These are phyloP conservation scores for Sciaenops ocellatus DNA, from an alignment of 2,797 vertebrate species.

Conservation along the genomic window DNA sequence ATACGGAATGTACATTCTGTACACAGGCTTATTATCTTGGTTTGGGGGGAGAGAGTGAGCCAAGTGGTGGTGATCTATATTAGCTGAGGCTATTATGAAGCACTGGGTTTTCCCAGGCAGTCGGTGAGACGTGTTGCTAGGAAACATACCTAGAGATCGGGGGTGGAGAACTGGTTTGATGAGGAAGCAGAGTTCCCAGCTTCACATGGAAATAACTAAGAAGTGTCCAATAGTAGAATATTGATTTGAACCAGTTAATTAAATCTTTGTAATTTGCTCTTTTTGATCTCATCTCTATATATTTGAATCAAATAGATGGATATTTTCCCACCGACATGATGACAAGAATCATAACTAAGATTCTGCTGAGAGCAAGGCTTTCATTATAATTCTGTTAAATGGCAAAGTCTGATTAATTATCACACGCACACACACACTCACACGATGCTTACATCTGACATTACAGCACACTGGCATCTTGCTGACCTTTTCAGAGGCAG, in stretches of 20 bases:
- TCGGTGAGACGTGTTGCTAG: constrained; percentile 82
- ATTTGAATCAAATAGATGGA: constrained; percentile 7
- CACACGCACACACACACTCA: background rate
- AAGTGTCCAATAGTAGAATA: constrained; percentile 20
- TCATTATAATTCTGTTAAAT: constrained; percentile 22
- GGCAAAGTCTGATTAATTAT: constrained; percentile 44
- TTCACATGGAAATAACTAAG: constrained; percentile 57
- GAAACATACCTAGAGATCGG: constrained; percentile 79
- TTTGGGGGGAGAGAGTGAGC: constrained; percentile 37
- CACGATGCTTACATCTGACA: constrained; percentile 17
- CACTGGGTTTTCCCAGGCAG: constrained; percentile 82
- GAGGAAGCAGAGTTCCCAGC: constrained; percentile 71
- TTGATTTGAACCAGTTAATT: constrained; percentile 39
- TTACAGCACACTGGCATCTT: constrained; percentile 17
- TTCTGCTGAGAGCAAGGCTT: background rate
- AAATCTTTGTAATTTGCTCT: constrained; percentile 32
- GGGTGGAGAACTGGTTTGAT: constrained; percentile 73
- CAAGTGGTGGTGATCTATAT: constrained; percentile 77
- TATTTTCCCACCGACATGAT: background rate
- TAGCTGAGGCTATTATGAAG: constrained; percentile 78
- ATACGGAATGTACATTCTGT: constrained; percentile 44
- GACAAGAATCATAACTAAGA: background rate
- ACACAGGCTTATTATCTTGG: constrained; percentile 43
- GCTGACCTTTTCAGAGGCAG: constrained; percentile 42
- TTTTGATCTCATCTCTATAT: constrained; percentile 28